Evolutionary conservation across 2,113 vertebrate species (phyloP), one percentile per base, ranked within the genome.

Genomic region (Thomomys bottae): DNA sequence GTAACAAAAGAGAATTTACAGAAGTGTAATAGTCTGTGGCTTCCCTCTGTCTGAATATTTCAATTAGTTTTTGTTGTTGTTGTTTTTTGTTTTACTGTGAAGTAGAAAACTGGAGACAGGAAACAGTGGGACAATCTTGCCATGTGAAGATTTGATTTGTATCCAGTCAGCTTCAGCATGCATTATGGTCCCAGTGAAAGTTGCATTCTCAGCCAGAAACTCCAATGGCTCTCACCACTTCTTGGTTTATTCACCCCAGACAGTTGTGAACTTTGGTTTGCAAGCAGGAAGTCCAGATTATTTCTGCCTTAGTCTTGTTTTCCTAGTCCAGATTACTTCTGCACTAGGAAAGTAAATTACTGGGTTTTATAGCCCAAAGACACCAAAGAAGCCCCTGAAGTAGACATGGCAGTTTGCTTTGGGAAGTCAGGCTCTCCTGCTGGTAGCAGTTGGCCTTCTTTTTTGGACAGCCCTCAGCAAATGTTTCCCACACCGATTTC

Each of bases 201-300:
- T 89, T 96, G 67, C 78, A 63, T 94, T 89, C 42, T 94, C 91
- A 84, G 89, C 94, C 95, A 91, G 84, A 94, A 97, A 94, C 90
- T 83, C 94, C 84, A 85, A 89, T 45, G 12, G 67, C 88, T 34
- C 77, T 89, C 84, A 91, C 73, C 30, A 40, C 81, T 54, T 87
- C 59, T 95, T 88, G 83, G 71, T 92, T 90, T 76, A 0, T 80
- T 86, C 83, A 88, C 30, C 70, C 36, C 70, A 94, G 92, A 93
- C 93, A 96, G 92, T 85, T 95, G 90, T 95, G 88, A 88, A 57
- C 80, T 95, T 96, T 73, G 92, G 78, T 92, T 96, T 95, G 11
- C 0, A 18, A 73, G 92, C 80, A 94, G 95, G 97, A 97, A 96
- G 84, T 86, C 77, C 85, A 89, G 92, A 94, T 91, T 93, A 87